Percentiles rank a stretch among this genome's conserved stretches.
Conservation (phyloP, 1,140 invertebrate species). For the Brachionus calyciflorus region DNA sequence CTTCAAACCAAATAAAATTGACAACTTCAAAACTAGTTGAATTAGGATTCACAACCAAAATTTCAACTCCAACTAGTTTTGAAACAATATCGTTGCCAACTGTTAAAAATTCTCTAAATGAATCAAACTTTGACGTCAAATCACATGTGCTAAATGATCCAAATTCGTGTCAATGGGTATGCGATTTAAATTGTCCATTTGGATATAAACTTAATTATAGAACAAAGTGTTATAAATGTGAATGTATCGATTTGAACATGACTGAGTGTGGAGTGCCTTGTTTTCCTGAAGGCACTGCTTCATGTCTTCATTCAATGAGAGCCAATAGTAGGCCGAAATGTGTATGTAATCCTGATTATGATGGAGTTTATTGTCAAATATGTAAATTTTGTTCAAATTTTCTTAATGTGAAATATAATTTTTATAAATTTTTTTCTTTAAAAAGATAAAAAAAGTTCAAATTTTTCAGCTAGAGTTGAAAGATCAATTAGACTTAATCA, state of each 20-base stretch:
- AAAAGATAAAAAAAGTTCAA: conserved; percentile 40
- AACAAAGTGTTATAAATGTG: conserved; percentile 45
- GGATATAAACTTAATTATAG: conserved; percentile 19
- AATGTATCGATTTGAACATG: conserved; percentile 38
- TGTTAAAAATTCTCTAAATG: too few species aligned
- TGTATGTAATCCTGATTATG: conserved; percentile 19
- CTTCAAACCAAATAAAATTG: too few species aligned
- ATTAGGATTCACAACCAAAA: too few species aligned
- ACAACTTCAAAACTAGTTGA: too few species aligned
- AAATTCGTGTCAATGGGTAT: conserved; percentile 24
- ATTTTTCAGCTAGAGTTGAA: conserved; percentile 28
- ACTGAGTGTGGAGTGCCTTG: conserved; percentile 46
- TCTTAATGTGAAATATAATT: neutral
- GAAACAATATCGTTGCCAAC: too few species aligned
- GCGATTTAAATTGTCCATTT: conserved; percentile 38
- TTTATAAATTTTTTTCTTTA: neutral
- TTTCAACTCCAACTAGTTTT: neutral
- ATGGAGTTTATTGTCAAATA: conserved; percentile 41
- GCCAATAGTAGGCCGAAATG: conserved; percentile 43
- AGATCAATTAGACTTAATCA: conserved; percentile 10
- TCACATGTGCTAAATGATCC: conserved; percentile 1
- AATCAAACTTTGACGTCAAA: neutral
- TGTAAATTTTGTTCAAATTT: neutral
- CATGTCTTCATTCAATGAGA: conserved; percentile 38
- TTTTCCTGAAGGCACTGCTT: conserved; percentile 8